A percentile compares a stretch with the other conserved stretches of the same genome.
Evolutionary conservation across 2,888 invertebrate genomes (phyloP).

Genomic region (Anticlea derivata): DNA sequence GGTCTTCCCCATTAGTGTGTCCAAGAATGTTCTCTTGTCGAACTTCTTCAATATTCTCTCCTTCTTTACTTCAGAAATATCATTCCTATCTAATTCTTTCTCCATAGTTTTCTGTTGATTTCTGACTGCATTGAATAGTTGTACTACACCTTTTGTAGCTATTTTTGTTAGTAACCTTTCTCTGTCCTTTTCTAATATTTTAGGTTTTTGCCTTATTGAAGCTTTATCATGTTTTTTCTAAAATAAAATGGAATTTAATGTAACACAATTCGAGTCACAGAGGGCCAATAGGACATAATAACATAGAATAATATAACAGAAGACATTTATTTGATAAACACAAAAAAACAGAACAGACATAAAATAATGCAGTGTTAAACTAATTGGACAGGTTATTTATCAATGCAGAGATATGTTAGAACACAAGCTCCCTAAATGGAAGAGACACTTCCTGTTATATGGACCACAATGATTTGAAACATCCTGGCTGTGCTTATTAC

Average conservation of each 20-base stretch:
- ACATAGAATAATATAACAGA: too few species aligned
- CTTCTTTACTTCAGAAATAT: constrained; percentile 90
- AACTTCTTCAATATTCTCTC: constrained; percentile 90
- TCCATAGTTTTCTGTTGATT: constrained; percentile 92
- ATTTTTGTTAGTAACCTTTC: constrained; percentile 91
- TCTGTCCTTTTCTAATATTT: constrained; percentile 88
- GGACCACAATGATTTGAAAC: too few species aligned
- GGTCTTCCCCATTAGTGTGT: constrained; percentile 89
- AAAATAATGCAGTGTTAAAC: too few species aligned
- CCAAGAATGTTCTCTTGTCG: constrained; percentile 90
- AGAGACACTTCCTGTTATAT: too few species aligned
- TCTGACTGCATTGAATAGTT: constrained; percentile 95
- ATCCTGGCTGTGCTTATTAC: too few species aligned
- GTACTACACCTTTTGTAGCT: constrained; percentile 96
- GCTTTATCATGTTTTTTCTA: constrained; percentile 86
- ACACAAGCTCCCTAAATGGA: too few species aligned
- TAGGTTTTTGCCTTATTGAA: constrained; percentile 89
- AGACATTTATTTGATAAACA: too few species aligned
- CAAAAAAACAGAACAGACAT: too few species aligned
- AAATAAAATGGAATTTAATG: constrained; percentile 42
- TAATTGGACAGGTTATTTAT: too few species aligned
- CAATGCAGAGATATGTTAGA: too few species aligned
- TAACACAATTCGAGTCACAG: too few species aligned
- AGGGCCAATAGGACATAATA: too few species aligned
- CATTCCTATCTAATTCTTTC: constrained; percentile 87